Evolutionary conservation across 23 tunicate genomes (phyloP).

Genomic region (Trididemnum nubilum): DNA sequence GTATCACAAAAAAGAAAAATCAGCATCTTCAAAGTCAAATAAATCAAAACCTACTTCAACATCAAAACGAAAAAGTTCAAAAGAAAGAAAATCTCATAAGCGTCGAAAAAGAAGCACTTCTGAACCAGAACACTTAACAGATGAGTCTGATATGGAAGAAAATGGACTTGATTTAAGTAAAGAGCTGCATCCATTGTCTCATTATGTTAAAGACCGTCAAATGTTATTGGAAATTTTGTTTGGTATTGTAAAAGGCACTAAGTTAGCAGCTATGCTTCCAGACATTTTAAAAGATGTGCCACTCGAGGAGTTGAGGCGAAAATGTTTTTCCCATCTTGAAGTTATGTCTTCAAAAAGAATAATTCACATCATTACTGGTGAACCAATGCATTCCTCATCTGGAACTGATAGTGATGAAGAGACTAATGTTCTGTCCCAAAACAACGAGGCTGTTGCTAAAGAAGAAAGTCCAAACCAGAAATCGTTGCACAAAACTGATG

Average conservation of each 20-base stretch:
- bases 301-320: conserved; percentile 48
- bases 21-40: background rate
- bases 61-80: background rate
- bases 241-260: conserved; percentile 59
- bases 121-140: conserved; percentile 44
- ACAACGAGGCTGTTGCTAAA: conserved; percentile 26
- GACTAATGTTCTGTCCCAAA: background rate
- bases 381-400: conserved; percentile 73
- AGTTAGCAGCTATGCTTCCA: conserved; percentile 74
- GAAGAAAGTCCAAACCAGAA: conserved; percentile 1
- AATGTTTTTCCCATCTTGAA: conserved; percentile 59
- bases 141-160: conserved; percentile 79
- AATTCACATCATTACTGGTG: conserved; percentile 56
- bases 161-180: conserved; percentile 59
- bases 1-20: conserved; percentile 12
- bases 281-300: conserved; percentile 68
- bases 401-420: conserved; percentile 90
- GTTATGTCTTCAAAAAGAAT: conserved; percentile 89
- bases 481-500: background rate
- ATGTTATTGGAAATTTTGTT: conserved; percentile 46
- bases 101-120: conserved; percentile 21
- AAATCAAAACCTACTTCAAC: conserved; percentile 7
- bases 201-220: conserved; percentile 71
- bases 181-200: conserved; percentile 36
- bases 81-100: conserved; percentile 11